Evolutionary conservation across 2,113 vertebrate genomes (phyloP), one percentile per base, ranked within the genome.

Genomic region (Phalacrocorax brasilianus): DNA sequence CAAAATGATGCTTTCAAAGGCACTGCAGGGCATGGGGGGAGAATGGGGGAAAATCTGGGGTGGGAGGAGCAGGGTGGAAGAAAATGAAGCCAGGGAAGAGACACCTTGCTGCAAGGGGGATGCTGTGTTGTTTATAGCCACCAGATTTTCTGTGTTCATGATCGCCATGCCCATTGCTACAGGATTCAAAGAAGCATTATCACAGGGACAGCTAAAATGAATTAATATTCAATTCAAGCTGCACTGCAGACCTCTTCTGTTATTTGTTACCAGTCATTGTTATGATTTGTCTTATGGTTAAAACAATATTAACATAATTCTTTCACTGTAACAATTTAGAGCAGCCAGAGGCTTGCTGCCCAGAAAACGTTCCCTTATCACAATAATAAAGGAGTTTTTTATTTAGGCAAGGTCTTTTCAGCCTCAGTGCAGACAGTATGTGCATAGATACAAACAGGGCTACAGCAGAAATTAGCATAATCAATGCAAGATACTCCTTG

Each of bases 391-490:
- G 14, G 35, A 88, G 30, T 21, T 70, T 80, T 86, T 89, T 56
- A 86, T 87, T 91, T 68, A 93, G 33, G 30, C 24, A 65, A 92
- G 56, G 45, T 75, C 56, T 91, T 93, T 91, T 74, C 65, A 94
- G 35, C 40, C 56, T 90, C 76, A 67, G 8, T 44, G 65, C 63
- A 88, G 50, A 65, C 6, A 77, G 33, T 30, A 72, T 1, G 3
- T 32, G 44, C 73, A 77, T 62, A 93, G 91, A 93, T 66, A 87
- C 79, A 73, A 88, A 82, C 4, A 65, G 24, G 24, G 56, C 44
- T 84, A 80, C 63, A 92, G 88, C 86, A 97, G 53, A 95, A 86
- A 93, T 86, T 65, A 87, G 24, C 80, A 95, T 91, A 91, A 92
- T 80, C 40, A 86, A 81, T 89, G 50, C 70, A 66, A 81, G 73